Evolutionary conservation across 2,888 invertebrate species (phyloP).

Genomic region (Stenodema calcarata): DNA sequence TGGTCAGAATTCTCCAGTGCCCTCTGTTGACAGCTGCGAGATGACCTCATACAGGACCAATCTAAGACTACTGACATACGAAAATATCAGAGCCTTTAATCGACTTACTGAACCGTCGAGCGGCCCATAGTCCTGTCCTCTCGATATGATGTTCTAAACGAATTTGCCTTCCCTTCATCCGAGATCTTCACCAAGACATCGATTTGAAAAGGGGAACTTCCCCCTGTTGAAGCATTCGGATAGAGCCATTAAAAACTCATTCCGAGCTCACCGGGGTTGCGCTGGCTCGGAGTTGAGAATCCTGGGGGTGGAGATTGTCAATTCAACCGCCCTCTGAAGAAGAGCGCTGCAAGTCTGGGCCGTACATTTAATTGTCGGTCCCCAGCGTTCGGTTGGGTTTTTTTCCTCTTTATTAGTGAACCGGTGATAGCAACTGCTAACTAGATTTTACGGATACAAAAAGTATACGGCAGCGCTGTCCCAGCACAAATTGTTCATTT

Average conservation of each 20-base stretch:
- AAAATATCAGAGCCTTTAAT: not conserved
- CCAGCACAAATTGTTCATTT: not conserved
- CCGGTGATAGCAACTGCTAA: not conserved
- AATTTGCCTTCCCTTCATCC: not conserved
- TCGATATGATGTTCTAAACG: not conserved
- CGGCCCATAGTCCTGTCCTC: not conserved
- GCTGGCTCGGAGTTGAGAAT: not conserved
- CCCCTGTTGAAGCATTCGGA: not conserved
- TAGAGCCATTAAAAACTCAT: conserved; percentile 15
- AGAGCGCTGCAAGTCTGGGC: not conserved
- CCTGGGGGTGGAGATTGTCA: not conserved
- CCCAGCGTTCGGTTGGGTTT: not conserved
- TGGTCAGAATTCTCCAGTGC: no score
- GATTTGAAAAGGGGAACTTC: not conserved
- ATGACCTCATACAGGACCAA: no score
- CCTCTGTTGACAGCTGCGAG: no score
- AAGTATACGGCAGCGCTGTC: not conserved
- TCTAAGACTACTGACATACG: no score
- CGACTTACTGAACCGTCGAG: not conserved
- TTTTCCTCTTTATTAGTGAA: not conserved
- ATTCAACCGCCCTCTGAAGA: not conserved
- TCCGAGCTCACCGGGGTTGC: not conserved
- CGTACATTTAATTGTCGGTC: not conserved
- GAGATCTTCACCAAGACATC: not conserved
- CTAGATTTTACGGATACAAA: not conserved